phyloP scores from a whole-genome alignment of 2,888 invertebrate genomes.

The Chrysolina haemoptera region DNA sequence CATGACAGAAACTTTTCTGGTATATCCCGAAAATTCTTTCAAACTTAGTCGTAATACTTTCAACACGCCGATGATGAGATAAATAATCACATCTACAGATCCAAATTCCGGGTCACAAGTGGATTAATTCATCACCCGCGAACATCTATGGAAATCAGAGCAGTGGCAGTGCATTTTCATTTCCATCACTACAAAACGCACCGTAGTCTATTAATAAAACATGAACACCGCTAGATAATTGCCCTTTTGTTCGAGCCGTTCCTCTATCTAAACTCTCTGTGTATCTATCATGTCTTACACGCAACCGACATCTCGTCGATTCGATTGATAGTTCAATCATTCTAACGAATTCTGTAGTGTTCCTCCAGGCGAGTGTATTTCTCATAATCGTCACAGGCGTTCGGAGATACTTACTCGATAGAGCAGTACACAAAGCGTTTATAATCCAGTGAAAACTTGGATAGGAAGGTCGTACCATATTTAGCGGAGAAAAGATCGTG shows the following conservation, averaged over 20 bases:
- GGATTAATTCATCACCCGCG: conserved; percentile 4
- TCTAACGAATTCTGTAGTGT: neutral
- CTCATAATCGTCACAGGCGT: neutral
- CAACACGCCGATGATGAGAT: neutral
- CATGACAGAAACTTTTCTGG: no score
- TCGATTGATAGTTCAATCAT: conserved; percentile 5
- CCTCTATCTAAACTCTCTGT: conserved; percentile 15
- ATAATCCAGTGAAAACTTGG: no score
- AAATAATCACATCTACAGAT: neutral
- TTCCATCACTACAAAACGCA: conserved; percentile 23
- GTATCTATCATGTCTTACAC: conserved; percentile 1
- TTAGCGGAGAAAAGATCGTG: no score
- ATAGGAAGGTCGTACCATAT: no score
- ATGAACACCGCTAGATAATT: conserved; percentile 28
- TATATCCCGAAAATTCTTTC: neutral
- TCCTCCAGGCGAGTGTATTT: neutral
- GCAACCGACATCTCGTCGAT: neutral
- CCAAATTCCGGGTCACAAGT: neutral
- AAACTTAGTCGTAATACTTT: neutral
- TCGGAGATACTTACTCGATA: neutral
- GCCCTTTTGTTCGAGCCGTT: conserved; percentile 25
- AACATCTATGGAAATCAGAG: neutral
- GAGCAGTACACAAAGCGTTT: no score
- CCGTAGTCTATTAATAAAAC: conserved; percentile 34
- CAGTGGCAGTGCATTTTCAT: conserved; percentile 23